These are phyloP conservation scores for Brienomyrus brachyistius DNA, from an alignment of 2,113 vertebrate species.

Conservation along the genomic window DNA sequence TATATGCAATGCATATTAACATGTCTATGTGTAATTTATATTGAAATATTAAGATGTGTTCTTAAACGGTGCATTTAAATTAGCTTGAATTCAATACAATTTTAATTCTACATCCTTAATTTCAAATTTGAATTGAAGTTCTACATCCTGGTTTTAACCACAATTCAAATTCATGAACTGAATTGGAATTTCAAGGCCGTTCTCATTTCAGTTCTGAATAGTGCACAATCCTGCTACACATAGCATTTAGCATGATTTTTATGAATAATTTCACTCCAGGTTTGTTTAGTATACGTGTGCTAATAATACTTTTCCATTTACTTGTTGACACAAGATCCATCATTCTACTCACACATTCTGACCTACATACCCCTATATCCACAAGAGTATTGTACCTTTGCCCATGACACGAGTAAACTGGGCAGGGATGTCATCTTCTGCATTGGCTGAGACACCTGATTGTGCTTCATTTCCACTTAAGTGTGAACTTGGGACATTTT, in stretches of 20 bases:
- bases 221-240: background rate
- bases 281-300: background rate
- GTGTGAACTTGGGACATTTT: slow-evolving; percentile 67
- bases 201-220: background rate
- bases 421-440: slow-evolving; percentile 83
- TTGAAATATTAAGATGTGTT: background rate
- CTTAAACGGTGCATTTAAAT: background rate
- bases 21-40: background rate
- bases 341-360: background rate
- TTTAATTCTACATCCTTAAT: background rate
- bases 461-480: slow-evolving; percentile 78
- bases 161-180: background rate
- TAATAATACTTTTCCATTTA: background rate
- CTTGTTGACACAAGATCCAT: background rate
- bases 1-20: background rate
- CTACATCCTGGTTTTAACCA: background rate
- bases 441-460: slow-evolving; percentile 64
- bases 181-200: background rate
- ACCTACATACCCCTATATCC: background rate
- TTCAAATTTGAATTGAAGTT: background rate
- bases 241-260: background rate
- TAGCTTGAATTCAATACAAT: background rate
- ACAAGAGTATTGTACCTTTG: slow-evolving; percentile 69
- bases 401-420: slow-evolving; percentile 98
- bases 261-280: background rate